phyloP scores from a whole-genome alignment of 2,888 invertebrate genomes.

The Eupithecia vulgata region DNA sequence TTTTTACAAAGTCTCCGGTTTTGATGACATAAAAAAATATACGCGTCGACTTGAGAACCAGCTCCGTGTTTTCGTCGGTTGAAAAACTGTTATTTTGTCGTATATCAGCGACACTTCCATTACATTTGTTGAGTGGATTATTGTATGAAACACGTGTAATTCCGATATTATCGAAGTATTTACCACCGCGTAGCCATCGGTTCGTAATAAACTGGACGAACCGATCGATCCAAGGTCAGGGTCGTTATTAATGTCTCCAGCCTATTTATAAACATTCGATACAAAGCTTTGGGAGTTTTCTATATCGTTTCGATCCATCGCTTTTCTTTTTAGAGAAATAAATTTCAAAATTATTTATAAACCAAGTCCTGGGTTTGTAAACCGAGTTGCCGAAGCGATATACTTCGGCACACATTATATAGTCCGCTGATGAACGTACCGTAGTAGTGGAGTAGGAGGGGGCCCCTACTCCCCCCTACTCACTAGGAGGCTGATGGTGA shows the following conservation, averaged over 20 bases:
- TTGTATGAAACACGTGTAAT: background rate
- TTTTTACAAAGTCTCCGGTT: too few relatives aligned
- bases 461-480: too few relatives aligned
- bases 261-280: conserved; percentile 24
- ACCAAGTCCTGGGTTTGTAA: background rate
- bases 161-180: background rate
- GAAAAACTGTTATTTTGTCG: too few relatives aligned
- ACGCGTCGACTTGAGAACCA: too few relatives aligned
- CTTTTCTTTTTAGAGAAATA: background rate
- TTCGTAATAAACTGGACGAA: background rate
- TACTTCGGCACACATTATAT: too few relatives aligned
- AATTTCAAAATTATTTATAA: background rate
- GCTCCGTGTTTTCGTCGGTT: too few relatives aligned
- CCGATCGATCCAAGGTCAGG: conserved; percentile 22
- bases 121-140: too few relatives aligned
- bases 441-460: too few relatives aligned
- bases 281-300: background rate
- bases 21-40: too few relatives aligned
- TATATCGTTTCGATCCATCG: background rate
- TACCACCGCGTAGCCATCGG: background rate
- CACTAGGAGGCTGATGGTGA: background rate
- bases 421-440: background rate
- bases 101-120: too few relatives aligned
- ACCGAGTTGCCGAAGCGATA: too few relatives aligned
- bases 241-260: conserved; percentile 21